These are phyloP conservation scores for Temnothorax rugatulus DNA, from an alignment of 2,888 invertebrate genomes.

Conservation along the genomic window DNA sequence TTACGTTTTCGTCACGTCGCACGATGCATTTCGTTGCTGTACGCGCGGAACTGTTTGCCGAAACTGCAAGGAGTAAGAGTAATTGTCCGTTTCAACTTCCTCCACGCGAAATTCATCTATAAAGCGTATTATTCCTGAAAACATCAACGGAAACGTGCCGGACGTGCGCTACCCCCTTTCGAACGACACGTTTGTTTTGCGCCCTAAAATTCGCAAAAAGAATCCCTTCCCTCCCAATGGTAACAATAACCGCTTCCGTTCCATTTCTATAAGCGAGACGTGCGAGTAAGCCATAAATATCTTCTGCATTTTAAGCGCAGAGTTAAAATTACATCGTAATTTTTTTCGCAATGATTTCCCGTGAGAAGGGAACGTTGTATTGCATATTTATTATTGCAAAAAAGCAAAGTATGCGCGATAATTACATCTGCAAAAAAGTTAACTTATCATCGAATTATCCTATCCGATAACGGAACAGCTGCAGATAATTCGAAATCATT, in stretches of 20 bases:
- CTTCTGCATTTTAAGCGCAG: neutral
- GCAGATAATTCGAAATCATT: neutral
- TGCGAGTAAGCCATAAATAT: constrained; percentile 3
- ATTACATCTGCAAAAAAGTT: neutral
- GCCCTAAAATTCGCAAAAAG: constrained; percentile 17
- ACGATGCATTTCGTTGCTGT: constrained; percentile 32
- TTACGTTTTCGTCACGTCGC: constrained; percentile 53
- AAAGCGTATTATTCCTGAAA: constrained; percentile 33
- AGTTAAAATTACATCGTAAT: neutral
- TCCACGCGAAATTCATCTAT: neutral
- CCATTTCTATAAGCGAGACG: neutral
- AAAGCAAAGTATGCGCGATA: neutral
- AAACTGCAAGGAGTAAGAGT: neutral
- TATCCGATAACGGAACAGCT: neutral
- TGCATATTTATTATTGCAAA: neutral
- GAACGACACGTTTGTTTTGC: constrained; percentile 34
- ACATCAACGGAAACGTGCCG: constrained; percentile 42
- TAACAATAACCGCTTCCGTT: constrained; percentile 30
- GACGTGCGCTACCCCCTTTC: constrained; percentile 21
- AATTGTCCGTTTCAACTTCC: constrained; percentile 36
- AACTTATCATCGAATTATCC: neutral
- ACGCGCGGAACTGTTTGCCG: constrained; percentile 30
- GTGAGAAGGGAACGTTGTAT: neutral
- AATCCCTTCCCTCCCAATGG: neutral
- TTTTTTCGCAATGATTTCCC: constrained; percentile 4